phyloP scores from a whole-genome alignment of 2,888 invertebrate species.

The Glaucopsyche alexis region DNA sequence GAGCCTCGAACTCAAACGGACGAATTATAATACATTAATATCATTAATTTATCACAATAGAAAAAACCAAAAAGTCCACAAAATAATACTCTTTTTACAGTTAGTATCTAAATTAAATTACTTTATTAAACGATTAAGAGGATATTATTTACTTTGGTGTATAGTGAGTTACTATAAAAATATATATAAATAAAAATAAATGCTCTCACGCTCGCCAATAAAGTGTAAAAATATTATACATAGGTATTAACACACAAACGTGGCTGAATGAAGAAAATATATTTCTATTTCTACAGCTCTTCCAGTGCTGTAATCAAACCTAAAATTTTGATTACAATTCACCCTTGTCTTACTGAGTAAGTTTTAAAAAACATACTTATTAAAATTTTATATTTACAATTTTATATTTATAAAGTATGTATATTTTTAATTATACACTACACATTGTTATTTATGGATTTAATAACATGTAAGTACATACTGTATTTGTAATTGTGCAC shows the following conservation, averaged over 20 bases:
- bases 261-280: background rate
- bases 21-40: conserved; percentile 22
- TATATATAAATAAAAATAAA: conserved; percentile 30
- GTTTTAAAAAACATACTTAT: too few species aligned
- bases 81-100: conserved; percentile 56
- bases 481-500: too few species aligned
- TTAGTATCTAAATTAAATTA: conserved; percentile 48
- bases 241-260: background rate
- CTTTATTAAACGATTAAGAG: conserved; percentile 39
- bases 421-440: too few species aligned
- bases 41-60: conserved; percentile 41
- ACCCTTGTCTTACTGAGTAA: too few species aligned
- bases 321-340: too few species aligned
- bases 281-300: too few species aligned
- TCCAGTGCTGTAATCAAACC: too few species aligned
- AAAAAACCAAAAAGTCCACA: conserved; percentile 51
- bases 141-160: conserved; percentile 12
- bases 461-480: too few species aligned
- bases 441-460: too few species aligned
- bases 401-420: too few species aligned
- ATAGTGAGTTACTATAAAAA: conserved; percentile 52
- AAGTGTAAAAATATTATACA: background rate
- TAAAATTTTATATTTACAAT: too few species aligned
- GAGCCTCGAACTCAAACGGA: conserved; percentile 25
- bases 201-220: conserved; percentile 14